Evolutionary conservation across 2,888 invertebrate genomes (phyloP).

Genomic region (Dexiosoma caninum): DNA sequence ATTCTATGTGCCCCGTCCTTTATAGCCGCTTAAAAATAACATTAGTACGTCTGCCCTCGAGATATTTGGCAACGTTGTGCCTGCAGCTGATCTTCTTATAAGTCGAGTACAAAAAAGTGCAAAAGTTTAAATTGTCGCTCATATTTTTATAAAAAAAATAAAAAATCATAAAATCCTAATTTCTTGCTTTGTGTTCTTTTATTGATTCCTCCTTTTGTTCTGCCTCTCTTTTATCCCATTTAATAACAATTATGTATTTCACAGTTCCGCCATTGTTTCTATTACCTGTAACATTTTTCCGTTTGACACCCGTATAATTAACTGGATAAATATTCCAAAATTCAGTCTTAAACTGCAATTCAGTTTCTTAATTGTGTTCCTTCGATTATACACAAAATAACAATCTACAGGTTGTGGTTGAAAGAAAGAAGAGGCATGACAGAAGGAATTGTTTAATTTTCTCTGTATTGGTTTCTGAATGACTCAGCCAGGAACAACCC

Average conservation of each 20-base stretch:
- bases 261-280: background rate
- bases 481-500: slow-evolving; percentile 41
- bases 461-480: background rate
- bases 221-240: background rate
- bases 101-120: too few relatives aligned
- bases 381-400: background rate
- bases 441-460: background rate
- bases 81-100: too few relatives aligned
- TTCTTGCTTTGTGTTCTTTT: background rate
- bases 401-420: slow-evolving; percentile 42
- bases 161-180: too few relatives aligned
- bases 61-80: too few relatives aligned
- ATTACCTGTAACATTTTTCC: slow-evolving; percentile 11
- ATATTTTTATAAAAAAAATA: too few relatives aligned
- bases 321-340: slow-evolving; percentile 4
- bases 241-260: background rate
- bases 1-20: too few relatives aligned
- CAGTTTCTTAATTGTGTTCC: slow-evolving; percentile 42
- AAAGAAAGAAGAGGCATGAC: background rate
- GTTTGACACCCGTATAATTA: slow-evolving; percentile 16
- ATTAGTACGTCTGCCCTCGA: too few relatives aligned
- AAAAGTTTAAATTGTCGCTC: too few relatives aligned
- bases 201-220: background rate
- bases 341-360: slow-evolving; percentile 22
- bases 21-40: too few relatives aligned